These are phyloP conservation scores for Enteromius trimaculatus DNA, from an alignment of 2,797 vertebrate species.

Conservation along the genomic window DNA sequence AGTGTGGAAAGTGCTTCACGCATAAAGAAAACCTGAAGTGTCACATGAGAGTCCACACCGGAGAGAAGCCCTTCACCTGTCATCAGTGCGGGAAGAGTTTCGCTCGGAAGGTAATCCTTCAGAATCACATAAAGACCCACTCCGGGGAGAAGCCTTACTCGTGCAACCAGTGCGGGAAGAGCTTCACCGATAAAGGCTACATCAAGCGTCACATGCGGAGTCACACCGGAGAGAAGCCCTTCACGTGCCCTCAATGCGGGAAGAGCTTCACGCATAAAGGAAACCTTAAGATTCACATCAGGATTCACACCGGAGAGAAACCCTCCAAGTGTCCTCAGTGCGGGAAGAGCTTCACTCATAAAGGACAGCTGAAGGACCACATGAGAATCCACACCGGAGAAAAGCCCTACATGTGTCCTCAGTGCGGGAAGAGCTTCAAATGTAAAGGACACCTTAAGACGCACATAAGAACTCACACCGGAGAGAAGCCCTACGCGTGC, in stretches of 20 bases:
- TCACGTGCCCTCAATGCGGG: constrained; percentile 13
- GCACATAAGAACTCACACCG: constrained; percentile 23
- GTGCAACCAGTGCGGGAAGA: constrained; percentile 16
- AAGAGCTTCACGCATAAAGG: constrained; percentile 26
- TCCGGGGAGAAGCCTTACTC: constrained; percentile 15
- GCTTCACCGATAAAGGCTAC: constrained; percentile 16
- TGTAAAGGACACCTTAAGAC: constrained; percentile 30
- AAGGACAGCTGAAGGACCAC: constrained; percentile 24
- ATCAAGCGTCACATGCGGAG: constrained; percentile 35
- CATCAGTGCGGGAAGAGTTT: constrained; percentile 11
- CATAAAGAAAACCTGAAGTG: constrained; percentile 11
- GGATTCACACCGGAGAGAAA: constrained; percentile 20
- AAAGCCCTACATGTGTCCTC: constrained; percentile 13
- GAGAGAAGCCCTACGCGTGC: constrained; percentile 8
- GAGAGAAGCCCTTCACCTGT: not conserved
- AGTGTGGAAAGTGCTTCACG: constrained; percentile 23
- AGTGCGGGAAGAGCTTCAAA: constrained; percentile 14
- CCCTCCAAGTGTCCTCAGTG: constrained; percentile 17
- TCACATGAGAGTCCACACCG: constrained; percentile 25
- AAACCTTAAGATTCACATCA: constrained; percentile 35
- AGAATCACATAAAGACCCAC: constrained; percentile 26
- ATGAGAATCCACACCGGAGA: constrained; percentile 26
- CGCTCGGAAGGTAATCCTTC: constrained; percentile 19
- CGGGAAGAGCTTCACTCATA: constrained; percentile 20
- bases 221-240: constrained; percentile 31